Percentiles rank a stretch among this genome's conserved stretches.
These are phyloP conservation scores for Embiotoca jacksoni DNA, from an alignment of 2,113 vertebrate species.

Conservation along the genomic window DNA sequence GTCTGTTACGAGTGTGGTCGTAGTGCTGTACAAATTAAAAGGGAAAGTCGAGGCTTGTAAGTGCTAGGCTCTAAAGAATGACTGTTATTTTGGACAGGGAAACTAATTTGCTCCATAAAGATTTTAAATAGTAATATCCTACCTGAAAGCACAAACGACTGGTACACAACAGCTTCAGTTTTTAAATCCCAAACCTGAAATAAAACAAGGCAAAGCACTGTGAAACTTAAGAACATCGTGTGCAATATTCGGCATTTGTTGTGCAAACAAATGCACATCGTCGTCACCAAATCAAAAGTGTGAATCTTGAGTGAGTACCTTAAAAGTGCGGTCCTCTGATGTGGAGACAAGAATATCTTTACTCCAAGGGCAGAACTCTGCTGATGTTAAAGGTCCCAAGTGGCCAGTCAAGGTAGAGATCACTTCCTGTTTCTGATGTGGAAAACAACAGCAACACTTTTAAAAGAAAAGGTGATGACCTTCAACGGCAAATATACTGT, in stretches of 20 bases:
- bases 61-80: too few relatives aligned
- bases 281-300: not conserved
- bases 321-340: constrained; percentile 93
- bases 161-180: constrained; percentile 77
- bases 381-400: constrained; percentile 86
- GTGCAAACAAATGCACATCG: not conserved
- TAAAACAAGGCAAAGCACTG: not conserved
- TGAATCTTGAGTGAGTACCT: constrained; percentile 51
- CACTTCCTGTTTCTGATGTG: constrained; percentile 61
- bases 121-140: constrained; percentile 26
- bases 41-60: too few relatives aligned
- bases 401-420: constrained; percentile 84
- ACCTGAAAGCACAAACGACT: constrained; percentile 91
- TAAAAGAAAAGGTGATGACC: not conserved
- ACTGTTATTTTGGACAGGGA: too few relatives aligned
- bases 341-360: constrained; percentile 84
- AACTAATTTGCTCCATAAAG: too few relatives aligned
- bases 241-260: not conserved
- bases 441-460: constrained; percentile 17
- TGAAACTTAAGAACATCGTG: not conserved
- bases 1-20: not conserved
- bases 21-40: not conserved
- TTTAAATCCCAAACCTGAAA: constrained; percentile 89
- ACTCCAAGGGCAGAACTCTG: constrained; percentile 89
- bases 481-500: not conserved